Evolutionary conservation across 2,888 invertebrate genomes (phyloP).

Genomic region (Acrocera orbiculus): DNA sequence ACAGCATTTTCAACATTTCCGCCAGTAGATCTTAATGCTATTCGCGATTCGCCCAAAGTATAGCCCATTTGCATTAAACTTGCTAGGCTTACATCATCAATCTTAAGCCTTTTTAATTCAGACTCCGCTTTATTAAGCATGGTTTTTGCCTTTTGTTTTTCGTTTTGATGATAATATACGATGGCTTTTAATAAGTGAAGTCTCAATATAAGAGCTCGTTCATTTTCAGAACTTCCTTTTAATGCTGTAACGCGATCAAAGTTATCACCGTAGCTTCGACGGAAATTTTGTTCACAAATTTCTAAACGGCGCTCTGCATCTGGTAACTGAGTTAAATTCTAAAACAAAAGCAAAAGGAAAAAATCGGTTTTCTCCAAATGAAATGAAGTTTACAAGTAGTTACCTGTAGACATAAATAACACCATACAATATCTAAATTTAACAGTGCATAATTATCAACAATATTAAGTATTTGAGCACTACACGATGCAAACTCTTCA

Average conservation of each 20-base stretch:
- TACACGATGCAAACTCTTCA: conserved; percentile 39
- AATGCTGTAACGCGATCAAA: conserved; percentile 42
- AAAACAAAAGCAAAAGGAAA: neutral
- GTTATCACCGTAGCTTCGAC: conserved; percentile 46
- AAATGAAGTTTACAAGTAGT: neutral
- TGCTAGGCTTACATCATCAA: conserved; percentile 36
- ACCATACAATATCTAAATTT: conserved; percentile 79
- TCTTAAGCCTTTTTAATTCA: conserved; percentile 45
- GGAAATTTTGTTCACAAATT: conserved; percentile 47
- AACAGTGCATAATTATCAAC: conserved; percentile 73
- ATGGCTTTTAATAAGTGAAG: conserved; percentile 66
- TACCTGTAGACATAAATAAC: conserved; percentile 51
- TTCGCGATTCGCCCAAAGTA: conserved; percentile 46
- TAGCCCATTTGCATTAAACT: conserved; percentile 46
- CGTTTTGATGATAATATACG: conserved; percentile 59
- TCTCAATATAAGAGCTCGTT: conserved; percentile 56
- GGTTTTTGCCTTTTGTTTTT: conserved; percentile 39
- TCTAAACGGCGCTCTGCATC: conserved; percentile 53
- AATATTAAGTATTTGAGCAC: conserved; percentile 34
- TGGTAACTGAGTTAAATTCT: conserved; percentile 49
- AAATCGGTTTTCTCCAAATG: conserved; percentile 1
- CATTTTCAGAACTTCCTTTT: conserved; percentile 41
- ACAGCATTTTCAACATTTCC: conserved; percentile 45
- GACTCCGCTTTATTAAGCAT: conserved; percentile 43
- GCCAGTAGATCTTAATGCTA: conserved; percentile 43